phyloP scores from a whole-genome alignment of 1,140 invertebrate genomes.

The Cyclina sinensis region DNA sequence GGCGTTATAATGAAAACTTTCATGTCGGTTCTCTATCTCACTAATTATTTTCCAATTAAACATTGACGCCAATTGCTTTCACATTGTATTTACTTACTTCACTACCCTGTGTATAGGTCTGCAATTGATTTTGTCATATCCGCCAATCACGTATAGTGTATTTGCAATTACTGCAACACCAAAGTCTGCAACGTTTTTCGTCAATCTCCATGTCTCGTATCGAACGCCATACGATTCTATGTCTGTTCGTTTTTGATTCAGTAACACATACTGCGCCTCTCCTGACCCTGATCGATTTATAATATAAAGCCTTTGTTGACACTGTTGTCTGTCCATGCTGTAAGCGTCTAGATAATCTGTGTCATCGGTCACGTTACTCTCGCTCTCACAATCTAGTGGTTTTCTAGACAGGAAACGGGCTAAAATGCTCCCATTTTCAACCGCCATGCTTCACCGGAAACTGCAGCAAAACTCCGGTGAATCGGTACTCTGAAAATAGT shows the following conservation, averaged over 20 bases:
- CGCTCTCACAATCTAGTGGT: neutral
- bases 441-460: constrained; percentile 10
- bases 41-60: too few relatives aligned
- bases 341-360: neutral
- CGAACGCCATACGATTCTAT: constrained; percentile 70
- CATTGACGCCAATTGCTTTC: too few relatives aligned
- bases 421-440: constrained; percentile 12
- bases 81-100: constrained; percentile 69
- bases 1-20: too few relatives aligned
- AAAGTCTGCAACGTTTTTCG: constrained; percentile 73
- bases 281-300: constrained; percentile 76
- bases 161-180: constrained; percentile 74
- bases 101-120: constrained; percentile 70
- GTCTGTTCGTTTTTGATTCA: constrained; percentile 60
- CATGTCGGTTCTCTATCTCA: too few relatives aligned
- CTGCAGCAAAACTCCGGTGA: neutral
- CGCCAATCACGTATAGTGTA: constrained; percentile 76
- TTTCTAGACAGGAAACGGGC: neutral
- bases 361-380: neutral
- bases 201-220: constrained; percentile 71
- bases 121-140: constrained; percentile 71
- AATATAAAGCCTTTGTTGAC: constrained; percentile 75
- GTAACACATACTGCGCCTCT: constrained; percentile 74
- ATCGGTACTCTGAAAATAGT: neutral
- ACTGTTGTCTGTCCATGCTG: constrained; percentile 40